Conservation (phyloP, 2,113 vertebrate genomes). For the Saguinus imperator region DNA sequence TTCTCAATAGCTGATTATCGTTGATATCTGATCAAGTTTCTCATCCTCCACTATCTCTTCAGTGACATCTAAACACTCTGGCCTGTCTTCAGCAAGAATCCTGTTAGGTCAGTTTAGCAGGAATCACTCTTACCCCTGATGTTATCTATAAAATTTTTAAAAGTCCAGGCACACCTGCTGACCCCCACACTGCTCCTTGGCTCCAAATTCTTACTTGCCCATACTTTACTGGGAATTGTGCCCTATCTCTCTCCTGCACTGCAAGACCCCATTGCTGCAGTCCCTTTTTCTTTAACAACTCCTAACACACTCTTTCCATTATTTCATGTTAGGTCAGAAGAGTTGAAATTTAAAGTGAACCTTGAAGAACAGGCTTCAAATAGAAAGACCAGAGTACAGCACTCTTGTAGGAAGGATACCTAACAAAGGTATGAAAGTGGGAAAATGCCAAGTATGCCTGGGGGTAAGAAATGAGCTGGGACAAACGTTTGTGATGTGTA, state of each 20-base stretch:
- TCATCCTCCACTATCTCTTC: background rate
- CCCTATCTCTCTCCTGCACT: background rate
- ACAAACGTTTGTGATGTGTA: background rate
- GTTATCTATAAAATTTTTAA: no score
- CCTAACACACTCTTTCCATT: background rate
- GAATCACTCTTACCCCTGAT: background rate
- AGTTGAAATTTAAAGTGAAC: background rate
- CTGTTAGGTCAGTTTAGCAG: background rate
- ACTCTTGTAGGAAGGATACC: background rate
- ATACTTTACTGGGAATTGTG: background rate
- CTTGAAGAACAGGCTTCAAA: conserved; percentile 8
- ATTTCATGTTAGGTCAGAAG: conserved; percentile 26
- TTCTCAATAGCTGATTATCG: background rate
- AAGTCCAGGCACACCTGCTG: background rate
- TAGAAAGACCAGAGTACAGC: background rate
- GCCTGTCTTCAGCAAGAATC: background rate
- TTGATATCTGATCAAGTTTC: background rate
- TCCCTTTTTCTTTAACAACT: background rate
- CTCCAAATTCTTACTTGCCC: background rate
- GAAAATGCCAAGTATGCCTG: background rate
- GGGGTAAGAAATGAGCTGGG: background rate
- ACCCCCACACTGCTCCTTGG: background rate
- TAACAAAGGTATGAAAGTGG: background rate
- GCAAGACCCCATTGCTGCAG: background rate
- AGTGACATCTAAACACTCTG: background rate